Conservation (phyloP, 2,888 invertebrate genomes). For the Drosophila monieri region DNA sequence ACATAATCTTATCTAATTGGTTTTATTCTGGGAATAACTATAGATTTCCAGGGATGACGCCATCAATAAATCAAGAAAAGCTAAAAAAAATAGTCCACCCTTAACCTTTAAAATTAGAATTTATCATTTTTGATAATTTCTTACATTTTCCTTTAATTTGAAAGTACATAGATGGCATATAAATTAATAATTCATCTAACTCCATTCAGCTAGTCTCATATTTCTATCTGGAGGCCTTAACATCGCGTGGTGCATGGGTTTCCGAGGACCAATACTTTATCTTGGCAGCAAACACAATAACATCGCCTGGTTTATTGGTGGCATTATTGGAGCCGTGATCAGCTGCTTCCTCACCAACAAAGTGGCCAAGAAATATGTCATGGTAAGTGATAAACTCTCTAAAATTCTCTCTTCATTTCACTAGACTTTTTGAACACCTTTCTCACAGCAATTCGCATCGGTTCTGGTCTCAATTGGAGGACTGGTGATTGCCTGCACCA, state of each 20-base stretch:
- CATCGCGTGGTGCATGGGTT: slow-evolving; percentile 69
- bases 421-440: neutral
- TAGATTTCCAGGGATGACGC: slow-evolving; percentile 22
- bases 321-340: slow-evolving; percentile 72
- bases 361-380: slow-evolving; percentile 66
- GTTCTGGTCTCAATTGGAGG: slow-evolving; percentile 72
- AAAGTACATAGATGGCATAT: neutral
- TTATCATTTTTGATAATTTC: no score
- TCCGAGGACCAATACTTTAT: neutral
- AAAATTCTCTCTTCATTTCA: neutral
- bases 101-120: neutral
- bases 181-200: neutral
- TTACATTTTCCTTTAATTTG: no score
- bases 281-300: slow-evolving; percentile 4
- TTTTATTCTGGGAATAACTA: neutral
- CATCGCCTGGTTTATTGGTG: slow-evolving; percentile 80
- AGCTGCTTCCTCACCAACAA: slow-evolving; percentile 60
- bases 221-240: slow-evolving; percentile 79
- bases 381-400: slow-evolving; percentile 54
- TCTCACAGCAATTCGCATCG: slow-evolving; percentile 54
- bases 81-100: neutral
- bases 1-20: slow-evolving; percentile 6
- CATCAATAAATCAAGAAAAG: neutral
- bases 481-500: slow-evolving; percentile 52
- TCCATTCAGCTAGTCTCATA: slow-evolving; percentile 61